phyloP scores from a whole-genome alignment of 2,888 invertebrate species.

The Pyrocoelia pectoralis region DNA sequence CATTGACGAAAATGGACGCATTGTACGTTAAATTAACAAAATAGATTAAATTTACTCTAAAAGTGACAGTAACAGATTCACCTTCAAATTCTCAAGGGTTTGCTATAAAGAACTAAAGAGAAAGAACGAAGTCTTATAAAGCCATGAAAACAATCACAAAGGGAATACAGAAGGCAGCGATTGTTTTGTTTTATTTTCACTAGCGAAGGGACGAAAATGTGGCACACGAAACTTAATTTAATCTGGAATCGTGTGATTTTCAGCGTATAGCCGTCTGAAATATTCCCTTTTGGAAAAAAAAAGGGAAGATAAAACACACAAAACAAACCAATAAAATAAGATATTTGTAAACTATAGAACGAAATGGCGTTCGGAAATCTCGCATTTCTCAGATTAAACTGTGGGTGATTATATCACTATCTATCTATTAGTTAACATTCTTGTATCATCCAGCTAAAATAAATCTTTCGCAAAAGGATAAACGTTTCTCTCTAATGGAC shows the following conservation, averaged over 20 bases:
- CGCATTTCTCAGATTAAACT: conserved; percentile 17
- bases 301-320: conserved; percentile 34
- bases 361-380: conserved; percentile 25
- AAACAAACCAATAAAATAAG: conserved; percentile 42
- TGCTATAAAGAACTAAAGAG: conserved; percentile 12
- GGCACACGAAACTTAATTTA: conserved; percentile 42
- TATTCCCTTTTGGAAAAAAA: conserved; percentile 12
- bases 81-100: not conserved
- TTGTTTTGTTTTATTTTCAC: conserved; percentile 43
- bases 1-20: too few species aligned
- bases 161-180: conserved; percentile 32
- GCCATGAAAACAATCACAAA: conserved; percentile 25
- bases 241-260: conserved; percentile 38
- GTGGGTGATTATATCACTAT: conserved; percentile 15
- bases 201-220: conserved; percentile 36
- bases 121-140: conserved; percentile 19
- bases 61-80: conserved; percentile 18
- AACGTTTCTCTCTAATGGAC: too few species aligned
- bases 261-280: not conserved
- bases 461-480: too few species aligned
- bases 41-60: not conserved
- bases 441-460: too few species aligned
- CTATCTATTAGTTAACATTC: not conserved
- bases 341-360: conserved; percentile 25
- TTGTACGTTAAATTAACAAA: not conserved